Conservation (phyloP, 2,113 vertebrate genomes). For the Numenius arquata region DNA sequence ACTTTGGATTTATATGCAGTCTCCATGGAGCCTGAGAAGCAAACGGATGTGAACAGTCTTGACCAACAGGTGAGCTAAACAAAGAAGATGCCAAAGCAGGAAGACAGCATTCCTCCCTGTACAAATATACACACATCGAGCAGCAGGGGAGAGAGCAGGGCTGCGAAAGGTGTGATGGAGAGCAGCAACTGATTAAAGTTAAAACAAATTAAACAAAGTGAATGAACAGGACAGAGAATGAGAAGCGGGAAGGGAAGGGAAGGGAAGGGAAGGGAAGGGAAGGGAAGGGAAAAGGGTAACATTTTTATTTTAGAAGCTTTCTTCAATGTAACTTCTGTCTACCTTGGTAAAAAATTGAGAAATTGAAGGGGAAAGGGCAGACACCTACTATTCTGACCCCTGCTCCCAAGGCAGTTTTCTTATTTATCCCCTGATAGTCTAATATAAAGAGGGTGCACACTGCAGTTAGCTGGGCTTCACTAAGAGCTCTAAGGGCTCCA, state of each 20-base stretch:
- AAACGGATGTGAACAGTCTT: conserved; percentile 29
- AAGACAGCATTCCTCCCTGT: conserved; percentile 21
- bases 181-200: neutral
- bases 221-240: neutral
- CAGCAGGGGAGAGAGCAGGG: neutral
- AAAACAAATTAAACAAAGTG: conserved; percentile 3
- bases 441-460: neutral
- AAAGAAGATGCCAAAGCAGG: conserved; percentile 3
- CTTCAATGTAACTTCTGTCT: neutral
- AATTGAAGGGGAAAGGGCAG: neutral
- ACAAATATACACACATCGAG: conserved; percentile 2
- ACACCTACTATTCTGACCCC: neutral
- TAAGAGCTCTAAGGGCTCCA: neutral
- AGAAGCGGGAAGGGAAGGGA: neutral
- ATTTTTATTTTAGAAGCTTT: neutral
- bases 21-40: conserved; percentile 50
- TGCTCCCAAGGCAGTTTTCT: neutral
- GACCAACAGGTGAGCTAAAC: conserved; percentile 5
- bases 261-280: no score
- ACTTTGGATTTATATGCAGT: conserved; percentile 25
- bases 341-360: neutral
- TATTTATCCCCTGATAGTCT: neutral
- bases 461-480: neutral
- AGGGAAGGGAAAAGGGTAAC: neutral
- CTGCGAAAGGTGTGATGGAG: neutral